Evolutionary conservation across 2,888 invertebrate genomes (phyloP), one percentile per base, ranked within the genome.

Genomic region (Drosophila macrothrix): DNA sequence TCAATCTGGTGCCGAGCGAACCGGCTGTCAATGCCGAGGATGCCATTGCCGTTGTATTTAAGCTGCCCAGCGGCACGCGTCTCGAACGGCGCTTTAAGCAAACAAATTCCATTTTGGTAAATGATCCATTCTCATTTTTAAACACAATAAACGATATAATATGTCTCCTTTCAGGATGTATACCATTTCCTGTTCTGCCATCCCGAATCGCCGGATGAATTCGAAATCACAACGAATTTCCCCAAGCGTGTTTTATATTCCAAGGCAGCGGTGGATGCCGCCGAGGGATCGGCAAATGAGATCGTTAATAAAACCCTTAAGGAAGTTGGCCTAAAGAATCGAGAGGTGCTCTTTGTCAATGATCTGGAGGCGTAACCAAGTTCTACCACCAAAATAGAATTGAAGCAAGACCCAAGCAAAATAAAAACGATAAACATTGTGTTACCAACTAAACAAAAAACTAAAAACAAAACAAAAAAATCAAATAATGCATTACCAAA

Each of bases 111-210:
- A 94, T 98, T 70, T 95, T 97, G 95, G 98, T 98, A 94, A 93
- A 25, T 16, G 4, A 46, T 46, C 25, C 16, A 16, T 4, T 16
- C 25, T 25, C 25, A 16, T 25, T 46, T 46, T 46, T 25, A 16
- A 25, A 16, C 25, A 46, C 16, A 9, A 16, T 16, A 16, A 16
- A 16, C 9, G 4, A 46, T 46, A 9, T 9, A 46, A 46, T 4
- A 9, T 14, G 29, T 6, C 68, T 78, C 80, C 74, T 94, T 95
- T 39, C 94, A 99, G 98, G 97, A 97, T 92, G 95, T 99, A 76
- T 98, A 98, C 94, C 96, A 98, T 93, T 99, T 97, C 94, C 97
- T 99, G 80, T 98, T 99, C 94, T 98, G 98, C 92, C 98, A 99
- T 94, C 97, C 98, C 6, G 96, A 96, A 85, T 96, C 99, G 19